Percentiles rank a stretch among this genome's conserved stretches.
Evolutionary conservation across 2,113 vertebrate species (phyloP).

Genomic region (Acanthisitta chloris): DNA sequence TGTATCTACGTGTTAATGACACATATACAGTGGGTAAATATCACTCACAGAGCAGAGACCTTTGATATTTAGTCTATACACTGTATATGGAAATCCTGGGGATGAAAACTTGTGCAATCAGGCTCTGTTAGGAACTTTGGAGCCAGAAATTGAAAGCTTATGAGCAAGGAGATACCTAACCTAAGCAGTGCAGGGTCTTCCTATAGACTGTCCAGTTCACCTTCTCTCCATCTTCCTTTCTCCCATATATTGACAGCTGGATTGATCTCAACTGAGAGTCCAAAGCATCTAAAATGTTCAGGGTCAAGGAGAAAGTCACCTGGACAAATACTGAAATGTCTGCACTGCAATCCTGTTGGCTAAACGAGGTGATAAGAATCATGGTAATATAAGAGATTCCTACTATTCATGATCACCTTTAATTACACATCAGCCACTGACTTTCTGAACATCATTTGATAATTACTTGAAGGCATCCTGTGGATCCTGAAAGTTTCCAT

Average conservation of each 20-base stretch:
- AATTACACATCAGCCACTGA: not conserved
- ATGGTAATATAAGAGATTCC: not conserved
- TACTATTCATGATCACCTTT: not conserved
- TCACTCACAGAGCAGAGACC: conserved; percentile 46
- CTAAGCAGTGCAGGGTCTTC: not conserved
- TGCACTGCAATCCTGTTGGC: not conserved
- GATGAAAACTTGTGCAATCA: not conserved
- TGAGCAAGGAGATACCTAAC: not conserved
- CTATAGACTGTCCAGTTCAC: not conserved
- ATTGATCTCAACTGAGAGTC: not conserved
- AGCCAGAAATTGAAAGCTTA: not conserved
- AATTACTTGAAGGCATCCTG: not conserved
- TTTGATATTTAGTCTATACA: conserved; percentile 52
- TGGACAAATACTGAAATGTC: not conserved
- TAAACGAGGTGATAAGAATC: not conserved
- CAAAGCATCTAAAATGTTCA: not conserved
- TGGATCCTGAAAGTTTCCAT: not conserved
- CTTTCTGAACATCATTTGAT: not conserved
- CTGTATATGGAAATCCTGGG: not conserved
- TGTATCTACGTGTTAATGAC: conserved; percentile 45
- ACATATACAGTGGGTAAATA: conserved; percentile 47
- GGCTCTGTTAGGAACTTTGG: not conserved
- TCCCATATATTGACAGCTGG: not conserved
- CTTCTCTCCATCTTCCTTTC: not conserved
- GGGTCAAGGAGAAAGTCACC: not conserved